Conservation (phyloP, 2,888 invertebrate genomes). For the Agrilus biguttatus region DNA sequence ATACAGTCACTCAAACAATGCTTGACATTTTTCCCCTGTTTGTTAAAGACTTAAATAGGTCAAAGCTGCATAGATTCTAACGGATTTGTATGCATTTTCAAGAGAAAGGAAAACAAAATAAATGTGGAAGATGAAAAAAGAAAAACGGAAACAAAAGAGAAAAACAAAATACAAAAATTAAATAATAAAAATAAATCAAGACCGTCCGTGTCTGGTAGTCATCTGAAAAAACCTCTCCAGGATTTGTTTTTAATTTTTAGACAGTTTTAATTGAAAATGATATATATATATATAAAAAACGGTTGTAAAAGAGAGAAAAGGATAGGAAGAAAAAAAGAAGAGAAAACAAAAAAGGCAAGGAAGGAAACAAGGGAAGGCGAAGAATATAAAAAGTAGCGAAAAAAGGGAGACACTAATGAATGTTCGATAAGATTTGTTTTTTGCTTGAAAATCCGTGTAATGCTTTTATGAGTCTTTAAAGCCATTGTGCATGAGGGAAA, state of each 20-base stretch:
- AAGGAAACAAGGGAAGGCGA: background rate
- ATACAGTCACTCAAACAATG: no score
- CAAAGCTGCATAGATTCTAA: no score
- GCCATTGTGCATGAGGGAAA: no score
- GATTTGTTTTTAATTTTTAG: no score
- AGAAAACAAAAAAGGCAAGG: background rate
- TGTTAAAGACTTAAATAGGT: conserved; percentile 22
- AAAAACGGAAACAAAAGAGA: background rate
- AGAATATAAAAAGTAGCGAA: background rate
- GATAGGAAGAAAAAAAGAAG: background rate
- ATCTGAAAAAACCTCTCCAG: no score
- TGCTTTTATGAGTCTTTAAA: no score
- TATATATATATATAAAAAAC: no score
- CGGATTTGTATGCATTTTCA: background rate
- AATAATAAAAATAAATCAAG: conserved; percentile 3
- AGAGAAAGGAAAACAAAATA: background rate
- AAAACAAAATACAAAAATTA: background rate
- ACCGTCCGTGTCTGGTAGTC: no score
- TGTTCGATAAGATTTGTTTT: background rate
- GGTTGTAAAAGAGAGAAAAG: background rate
- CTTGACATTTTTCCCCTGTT: conserved; percentile 31
- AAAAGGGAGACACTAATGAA: background rate
- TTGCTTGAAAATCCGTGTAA: no score
- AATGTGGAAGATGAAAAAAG: no score
- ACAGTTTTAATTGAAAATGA: no score